Conservation (phyloP, 2,888 invertebrate genomes). For the Saturnia pavonia region DNA sequence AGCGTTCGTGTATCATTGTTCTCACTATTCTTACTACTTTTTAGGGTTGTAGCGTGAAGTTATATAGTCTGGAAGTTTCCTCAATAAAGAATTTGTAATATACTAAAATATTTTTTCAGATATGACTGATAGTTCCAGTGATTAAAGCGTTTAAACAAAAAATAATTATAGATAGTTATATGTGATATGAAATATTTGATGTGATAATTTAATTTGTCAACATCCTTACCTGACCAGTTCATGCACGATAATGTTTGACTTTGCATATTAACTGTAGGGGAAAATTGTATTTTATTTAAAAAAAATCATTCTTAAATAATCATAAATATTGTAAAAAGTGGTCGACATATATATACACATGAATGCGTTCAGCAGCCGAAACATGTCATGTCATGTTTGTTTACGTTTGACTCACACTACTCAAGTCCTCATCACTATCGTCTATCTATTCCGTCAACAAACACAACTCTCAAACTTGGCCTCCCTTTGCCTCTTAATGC, state of each 20-base stretch:
- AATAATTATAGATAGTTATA: too few relatives aligned
- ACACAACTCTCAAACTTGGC: conserved; percentile 40
- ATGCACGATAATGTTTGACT: not conserved
- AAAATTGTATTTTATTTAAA: not conserved
- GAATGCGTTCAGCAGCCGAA: conserved; percentile 45
- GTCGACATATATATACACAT: conserved; percentile 16
- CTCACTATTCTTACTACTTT: too few relatives aligned
- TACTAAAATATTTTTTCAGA: too few relatives aligned
- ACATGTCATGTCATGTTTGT: conserved; percentile 49
- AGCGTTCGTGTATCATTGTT: too few relatives aligned
- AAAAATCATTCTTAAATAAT: not conserved
- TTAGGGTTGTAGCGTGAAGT: too few relatives aligned
- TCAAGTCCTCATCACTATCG: conserved; percentile 47
- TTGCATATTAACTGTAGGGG: not conserved
- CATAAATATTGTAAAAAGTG: conserved; percentile 8
- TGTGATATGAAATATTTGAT: too few relatives aligned
- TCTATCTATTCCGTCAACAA: conserved; percentile 63
- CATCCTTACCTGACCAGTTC: not conserved
- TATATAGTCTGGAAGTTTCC: too few relatives aligned
- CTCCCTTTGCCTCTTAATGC: conserved; percentile 33
- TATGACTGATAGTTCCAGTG: too few relatives aligned
- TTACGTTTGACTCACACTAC: conserved; percentile 47
- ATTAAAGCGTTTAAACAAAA: too few relatives aligned
- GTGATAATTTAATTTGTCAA: too few relatives aligned
- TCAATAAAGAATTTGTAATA: too few relatives aligned